These are phyloP conservation scores for Malacoraja senta DNA, from an alignment of 2,797 vertebrate species.

Conservation along the genomic window DNA sequence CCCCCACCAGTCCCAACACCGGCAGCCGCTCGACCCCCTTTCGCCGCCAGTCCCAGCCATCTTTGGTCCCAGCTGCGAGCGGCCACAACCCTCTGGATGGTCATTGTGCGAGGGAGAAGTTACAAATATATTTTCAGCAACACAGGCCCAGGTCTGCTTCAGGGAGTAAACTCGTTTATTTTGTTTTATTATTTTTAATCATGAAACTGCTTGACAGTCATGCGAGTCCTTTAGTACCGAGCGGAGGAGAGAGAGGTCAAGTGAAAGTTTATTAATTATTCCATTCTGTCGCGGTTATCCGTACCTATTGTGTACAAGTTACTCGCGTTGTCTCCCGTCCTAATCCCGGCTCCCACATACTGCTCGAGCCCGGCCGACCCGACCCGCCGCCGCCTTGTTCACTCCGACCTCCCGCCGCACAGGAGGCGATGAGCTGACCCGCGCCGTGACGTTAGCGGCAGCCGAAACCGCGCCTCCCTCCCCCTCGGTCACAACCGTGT, in stretches of 20 bases:
- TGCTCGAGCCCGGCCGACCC: neutral
- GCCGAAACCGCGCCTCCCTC: too few relatives aligned
- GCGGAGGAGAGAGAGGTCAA: neutral
- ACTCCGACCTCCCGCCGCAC: neutral
- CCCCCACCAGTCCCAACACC: neutral
- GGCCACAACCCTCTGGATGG: neutral
- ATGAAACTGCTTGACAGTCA: neutral
- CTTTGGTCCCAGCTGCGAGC: neutral
- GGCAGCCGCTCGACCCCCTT: too few relatives aligned
- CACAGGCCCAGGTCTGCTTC: neutral
- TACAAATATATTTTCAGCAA: neutral
- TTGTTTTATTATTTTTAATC: neutral
- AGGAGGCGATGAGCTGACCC: neutral
- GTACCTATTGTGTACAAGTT: conserved; percentile 31
- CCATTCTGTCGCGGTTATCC: neutral
- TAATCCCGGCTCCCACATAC: neutral
- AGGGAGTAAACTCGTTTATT: neutral
- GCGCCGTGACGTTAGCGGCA: neutral
- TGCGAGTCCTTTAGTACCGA: neutral
- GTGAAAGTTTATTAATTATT: neutral
- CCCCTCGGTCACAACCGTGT: too few relatives aligned
- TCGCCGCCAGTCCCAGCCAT: too few relatives aligned
- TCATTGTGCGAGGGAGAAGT: neutral
- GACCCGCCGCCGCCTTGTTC: neutral
- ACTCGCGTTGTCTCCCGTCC: neutral